Evolutionary conservation across 2,888 invertebrate species (phyloP), one percentile per base, ranked within the genome.

Genomic region (Teleogryllus oceanicus): DNA sequence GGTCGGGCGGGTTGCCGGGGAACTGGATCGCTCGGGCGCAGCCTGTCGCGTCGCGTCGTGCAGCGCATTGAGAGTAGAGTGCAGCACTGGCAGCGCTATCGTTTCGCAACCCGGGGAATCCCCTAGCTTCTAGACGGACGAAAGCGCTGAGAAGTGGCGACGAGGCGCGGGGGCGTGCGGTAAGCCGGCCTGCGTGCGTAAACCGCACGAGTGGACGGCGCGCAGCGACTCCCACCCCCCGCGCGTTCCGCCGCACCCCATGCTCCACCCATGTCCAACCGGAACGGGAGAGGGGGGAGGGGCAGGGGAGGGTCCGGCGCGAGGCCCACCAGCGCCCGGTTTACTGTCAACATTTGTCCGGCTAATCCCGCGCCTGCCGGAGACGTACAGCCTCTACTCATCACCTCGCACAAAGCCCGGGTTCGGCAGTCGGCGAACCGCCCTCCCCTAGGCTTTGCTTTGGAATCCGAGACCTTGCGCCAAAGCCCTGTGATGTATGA

Each of bases 271-370:
- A 37, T 8, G 37, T 5, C 37, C 37, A 5, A 8, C 37, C 37
- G 37, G 37, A 4, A 8, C 37, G 37, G 37, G 37, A 5, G 8
- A 8, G 37, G 37, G 8, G 37, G 5, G 37, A 5, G 37, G 37
- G 37, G 37, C 37, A 37, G 37, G 37, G 37, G 37, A 4, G 37
- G 37, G 37, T 37, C 37, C 37, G 37, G 37, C n/a, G 16, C 62
- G 62, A 62, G 62, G 62, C 62, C 16, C 62, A 18, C 62, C 16
- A n/a, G 62, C 4, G 62, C 79, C 77, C n/a, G 81, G 79, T 76
- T 81, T 78, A 78, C 75, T 79, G 81, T 82, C 82, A 81, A 82
- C 81, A 82, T 82, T 82, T 82, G 82, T 82, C 81, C 80, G 75
- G 81, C 81, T 82, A 82, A 82, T 82, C 81, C 82, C 77, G 74